Conservation (phyloP, 2,888 invertebrate genomes). For the Copidosoma aretas region DNA sequence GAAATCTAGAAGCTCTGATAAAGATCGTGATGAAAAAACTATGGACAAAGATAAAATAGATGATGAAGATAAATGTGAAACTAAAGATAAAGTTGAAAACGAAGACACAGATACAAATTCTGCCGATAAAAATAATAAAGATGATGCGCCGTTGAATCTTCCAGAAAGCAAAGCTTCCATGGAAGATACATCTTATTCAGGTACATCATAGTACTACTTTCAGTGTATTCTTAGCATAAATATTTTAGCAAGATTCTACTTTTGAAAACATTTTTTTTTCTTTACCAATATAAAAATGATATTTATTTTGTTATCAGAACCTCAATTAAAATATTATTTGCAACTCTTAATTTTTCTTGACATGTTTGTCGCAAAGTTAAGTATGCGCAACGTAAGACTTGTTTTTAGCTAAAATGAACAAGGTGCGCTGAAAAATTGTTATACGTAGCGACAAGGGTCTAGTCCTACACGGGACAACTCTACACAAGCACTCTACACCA, state of each 20-base stretch:
- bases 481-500: too few species aligned
- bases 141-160: constrained; percentile 16
- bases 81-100: constrained; percentile 7
- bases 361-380: too few species aligned
- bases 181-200: constrained; percentile 33
- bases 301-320: too few species aligned
- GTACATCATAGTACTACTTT: constrained; percentile 22
- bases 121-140: constrained; percentile 32
- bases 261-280: background rate
- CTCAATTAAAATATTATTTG: too few species aligned
- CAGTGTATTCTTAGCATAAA: background rate
- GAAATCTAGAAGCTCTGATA: constrained; percentile 30
- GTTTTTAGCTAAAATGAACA: too few species aligned
- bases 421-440: too few species aligned
- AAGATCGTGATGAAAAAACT: constrained; percentile 19
- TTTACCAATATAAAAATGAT: too few species aligned
- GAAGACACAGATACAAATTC: constrained; percentile 28
- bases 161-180: constrained; percentile 20
- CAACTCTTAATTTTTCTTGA: constrained; percentile 1
- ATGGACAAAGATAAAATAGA: constrained; percentile 48
- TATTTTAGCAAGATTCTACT: constrained; percentile 9
- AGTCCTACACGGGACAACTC: too few species aligned
- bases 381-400: too few species aligned
- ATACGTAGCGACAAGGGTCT: too few species aligned
- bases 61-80: constrained; percentile 13